A percentile compares a stretch with the other conserved stretches of the same genome.
Evolutionary conservation across 2,888 invertebrate genomes (phyloP).

Genomic region (Clitarchus hookeri): DNA sequence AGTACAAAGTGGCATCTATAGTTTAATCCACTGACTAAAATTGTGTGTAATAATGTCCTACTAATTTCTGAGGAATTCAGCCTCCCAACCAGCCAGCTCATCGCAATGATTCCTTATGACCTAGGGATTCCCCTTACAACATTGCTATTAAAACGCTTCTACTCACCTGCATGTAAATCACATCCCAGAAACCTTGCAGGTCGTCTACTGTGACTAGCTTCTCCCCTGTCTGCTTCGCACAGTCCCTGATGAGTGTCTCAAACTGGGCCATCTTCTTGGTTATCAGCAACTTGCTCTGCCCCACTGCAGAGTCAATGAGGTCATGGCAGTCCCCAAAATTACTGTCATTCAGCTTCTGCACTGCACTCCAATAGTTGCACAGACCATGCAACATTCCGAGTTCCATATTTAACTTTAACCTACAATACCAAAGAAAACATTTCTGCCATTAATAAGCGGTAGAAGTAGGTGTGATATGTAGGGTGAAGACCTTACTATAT

Average conservation of each 20-base stretch:
- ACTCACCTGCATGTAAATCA: conserved; percentile 16
- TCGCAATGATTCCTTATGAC: too few relatives aligned
- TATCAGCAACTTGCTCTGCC: background rate
- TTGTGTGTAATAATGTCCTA: too few relatives aligned
- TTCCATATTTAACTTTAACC: background rate
- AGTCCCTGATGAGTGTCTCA: background rate
- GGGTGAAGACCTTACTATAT: too few relatives aligned
- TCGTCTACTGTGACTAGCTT: background rate
- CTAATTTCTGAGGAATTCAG: too few relatives aligned
- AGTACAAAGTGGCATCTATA: too few relatives aligned
- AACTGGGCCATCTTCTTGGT: conserved; percentile 20
- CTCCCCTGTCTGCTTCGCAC: background rate
- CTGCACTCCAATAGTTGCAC: conserved; percentile 4
- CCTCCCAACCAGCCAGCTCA: too few relatives aligned
- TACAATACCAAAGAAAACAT: background rate
- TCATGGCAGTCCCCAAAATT: background rate
- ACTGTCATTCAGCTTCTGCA: background rate
- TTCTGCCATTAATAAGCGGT: background rate
- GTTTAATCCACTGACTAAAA: too few relatives aligned
- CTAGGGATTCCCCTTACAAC: too few relatives aligned
- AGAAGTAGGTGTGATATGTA: too few relatives aligned
- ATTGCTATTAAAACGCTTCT: too few relatives aligned
- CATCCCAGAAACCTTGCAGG: conserved; percentile 23
- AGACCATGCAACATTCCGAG: background rate
- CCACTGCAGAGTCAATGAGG: background rate